phyloP scores from a whole-genome alignment of 2,888 invertebrate species.

The Galeopsomyia nigrocyanea region DNA sequence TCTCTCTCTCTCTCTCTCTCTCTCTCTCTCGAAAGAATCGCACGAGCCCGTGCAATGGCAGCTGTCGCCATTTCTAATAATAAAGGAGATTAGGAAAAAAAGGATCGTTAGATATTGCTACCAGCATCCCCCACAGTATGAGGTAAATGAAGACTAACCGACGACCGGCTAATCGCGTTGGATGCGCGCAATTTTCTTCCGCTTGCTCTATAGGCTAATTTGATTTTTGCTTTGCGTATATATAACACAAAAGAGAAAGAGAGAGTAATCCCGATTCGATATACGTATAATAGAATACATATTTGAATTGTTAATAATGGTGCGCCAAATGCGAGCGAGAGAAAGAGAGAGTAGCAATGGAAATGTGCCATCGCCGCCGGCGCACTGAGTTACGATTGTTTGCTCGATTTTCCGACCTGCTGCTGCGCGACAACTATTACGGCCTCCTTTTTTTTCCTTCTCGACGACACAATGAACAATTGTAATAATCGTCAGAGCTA shows the following conservation, averaged over 20 bases:
- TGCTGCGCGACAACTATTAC: no score
- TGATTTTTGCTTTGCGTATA: conserved; percentile 16
- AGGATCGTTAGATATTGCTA: conserved; percentile 22
- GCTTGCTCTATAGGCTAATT: conserved; percentile 29
- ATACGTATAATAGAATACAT: no score
- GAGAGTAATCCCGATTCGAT: no score
- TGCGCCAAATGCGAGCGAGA: not conserved
- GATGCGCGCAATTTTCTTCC: conserved; percentile 27
- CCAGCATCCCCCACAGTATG: not conserved
- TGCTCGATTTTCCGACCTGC: no score
- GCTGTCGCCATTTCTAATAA: conserved; percentile 48
- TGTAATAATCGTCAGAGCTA: no score
- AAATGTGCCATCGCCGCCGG: no score
- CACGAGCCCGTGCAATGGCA: conserved; percentile 38
- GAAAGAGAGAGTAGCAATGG: not conserved
- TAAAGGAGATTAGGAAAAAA: conserved; percentile 44
- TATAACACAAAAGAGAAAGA: no score
- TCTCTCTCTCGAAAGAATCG: conserved; percentile 14
- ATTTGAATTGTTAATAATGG: conserved; percentile 37
- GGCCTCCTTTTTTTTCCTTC: no score
- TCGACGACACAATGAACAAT: no score
- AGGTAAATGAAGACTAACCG: conserved; percentile 41
- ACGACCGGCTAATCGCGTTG: conserved; percentile 34
- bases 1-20: conserved; percentile 11
- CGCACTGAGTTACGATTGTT: no score